Conservation (phyloP, 2,797 vertebrate genomes). For the Delichon dasypus region DNA sequence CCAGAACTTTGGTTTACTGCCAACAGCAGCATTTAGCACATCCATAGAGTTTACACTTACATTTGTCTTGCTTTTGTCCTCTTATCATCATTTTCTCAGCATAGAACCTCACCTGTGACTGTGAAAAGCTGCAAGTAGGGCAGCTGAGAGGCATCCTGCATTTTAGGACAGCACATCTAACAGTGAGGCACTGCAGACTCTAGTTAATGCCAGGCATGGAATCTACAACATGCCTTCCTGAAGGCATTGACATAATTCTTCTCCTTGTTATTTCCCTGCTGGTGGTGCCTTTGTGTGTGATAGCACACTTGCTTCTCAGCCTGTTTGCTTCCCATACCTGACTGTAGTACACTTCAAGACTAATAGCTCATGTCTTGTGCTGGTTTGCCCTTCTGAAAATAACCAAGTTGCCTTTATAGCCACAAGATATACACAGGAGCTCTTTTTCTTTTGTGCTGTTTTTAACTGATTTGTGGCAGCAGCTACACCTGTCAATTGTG, state of each 20-base stretch:
- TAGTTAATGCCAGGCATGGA: background rate
- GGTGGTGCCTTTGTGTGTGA: background rate
- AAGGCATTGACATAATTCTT: background rate
- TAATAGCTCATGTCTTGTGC: background rate
- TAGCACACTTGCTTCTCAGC: background rate
- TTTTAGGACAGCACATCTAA: background rate
- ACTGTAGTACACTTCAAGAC: background rate
- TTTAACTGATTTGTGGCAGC: background rate
- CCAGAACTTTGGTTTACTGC: background rate
- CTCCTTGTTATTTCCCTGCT: background rate
- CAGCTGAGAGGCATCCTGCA: background rate
- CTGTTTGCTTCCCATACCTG: background rate
- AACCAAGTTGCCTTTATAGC: background rate
- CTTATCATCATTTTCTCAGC: background rate
- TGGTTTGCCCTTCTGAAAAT: conserved; percentile 19
- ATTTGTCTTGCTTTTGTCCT: background rate
- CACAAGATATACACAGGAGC: background rate
- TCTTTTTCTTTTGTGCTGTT: background rate
- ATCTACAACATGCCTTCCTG: background rate
- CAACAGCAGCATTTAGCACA: accelerated
- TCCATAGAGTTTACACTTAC: background rate
- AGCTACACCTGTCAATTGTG: background rate
- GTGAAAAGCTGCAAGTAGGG: background rate
- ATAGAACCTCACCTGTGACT: background rate
- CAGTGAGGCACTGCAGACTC: background rate